Conservation (phyloP, 2,113 vertebrate species). For the Centropus bengalensis region DNA sequence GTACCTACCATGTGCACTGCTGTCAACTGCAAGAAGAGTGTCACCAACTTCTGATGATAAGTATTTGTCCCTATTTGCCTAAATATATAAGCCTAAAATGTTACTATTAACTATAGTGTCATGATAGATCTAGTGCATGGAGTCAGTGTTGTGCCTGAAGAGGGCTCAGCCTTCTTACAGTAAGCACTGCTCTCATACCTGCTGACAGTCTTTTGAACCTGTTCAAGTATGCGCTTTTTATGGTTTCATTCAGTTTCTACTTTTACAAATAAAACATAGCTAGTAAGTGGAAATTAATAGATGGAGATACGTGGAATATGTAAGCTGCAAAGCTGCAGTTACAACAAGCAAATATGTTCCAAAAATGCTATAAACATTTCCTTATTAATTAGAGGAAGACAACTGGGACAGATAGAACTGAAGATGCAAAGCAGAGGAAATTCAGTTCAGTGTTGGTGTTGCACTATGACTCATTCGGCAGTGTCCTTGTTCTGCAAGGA, state of each 20-base stretch:
- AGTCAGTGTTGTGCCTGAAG: neutral
- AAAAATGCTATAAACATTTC: neutral
- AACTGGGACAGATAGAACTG: neutral
- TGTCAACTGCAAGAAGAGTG: neutral
- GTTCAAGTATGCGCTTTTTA: neutral
- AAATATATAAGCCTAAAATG: neutral
- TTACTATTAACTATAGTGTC: neutral
- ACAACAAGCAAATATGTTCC: neutral
- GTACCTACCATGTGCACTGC: neutral
- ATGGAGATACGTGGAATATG: neutral
- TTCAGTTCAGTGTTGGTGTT: neutral
- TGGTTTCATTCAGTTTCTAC: neutral
- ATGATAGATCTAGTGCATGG: neutral
- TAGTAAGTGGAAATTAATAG: neutral
- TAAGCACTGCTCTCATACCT: neutral
- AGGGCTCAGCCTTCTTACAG: neutral
- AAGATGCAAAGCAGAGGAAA: neutral
- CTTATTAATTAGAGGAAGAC: neutral
- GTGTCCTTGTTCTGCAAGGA: conserved; percentile 1
- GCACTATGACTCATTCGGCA: neutral
- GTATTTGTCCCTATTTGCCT: neutral
- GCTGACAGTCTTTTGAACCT: neutral
- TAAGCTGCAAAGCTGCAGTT: neutral
- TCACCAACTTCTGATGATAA: neutral
- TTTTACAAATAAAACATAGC: neutral